Base-by-base conservation (phyloP, 2,797 vertebrate species). In the Arctocebus calabarensis region DNA sequence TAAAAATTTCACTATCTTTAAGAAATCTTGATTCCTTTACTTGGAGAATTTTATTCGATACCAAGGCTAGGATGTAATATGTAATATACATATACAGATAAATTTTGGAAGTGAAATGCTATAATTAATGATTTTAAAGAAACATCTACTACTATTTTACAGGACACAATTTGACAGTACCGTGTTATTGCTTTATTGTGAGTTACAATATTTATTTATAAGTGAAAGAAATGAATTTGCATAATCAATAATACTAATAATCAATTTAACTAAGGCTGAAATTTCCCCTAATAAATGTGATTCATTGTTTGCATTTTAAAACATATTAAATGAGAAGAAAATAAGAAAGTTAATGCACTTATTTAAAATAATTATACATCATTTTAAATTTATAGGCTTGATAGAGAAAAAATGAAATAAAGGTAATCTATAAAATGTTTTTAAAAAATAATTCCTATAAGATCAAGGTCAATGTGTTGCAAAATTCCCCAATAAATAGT, bases 121-220 rank as follows among this genome's bases (percentile, higher is more conserved):
- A 9, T 68, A 94, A 66, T 75, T 64, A 75, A 87, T 64, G 75
- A 73, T 82, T 75, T 88, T 84, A 71, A 79, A 75, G 29, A 59
- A 88, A 64, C 7, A 78, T 3, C 16, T 84, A 27, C 48, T 61
- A n/a, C 11, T 66, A 73, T 66, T 78, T 84, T 68, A 64, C 14
- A 85, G n/a, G 27, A 62, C 43, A 70, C 2, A 27, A 10, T 4
- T 45, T 81, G 16, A 5, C 19, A 85, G n/a, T 59, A 85, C 16
- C 37, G n/a, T n/a, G n/a, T 84, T 66, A 84, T 20, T 52, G 55
- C 2, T 66, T 73, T 79, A 52, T 16, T 74, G 79, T 81, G 22
- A 73, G 34, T 75, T 83, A 77, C n/a, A 10, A 48, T 29, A 84
- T 10, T 16, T 68, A 75, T 75, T 68, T 71, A 87, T 73, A 79